Evolutionary conservation across 2,113 vertebrate species (phyloP), one percentile per base, ranked within the genome.

Genomic region (Irena cyanogastra): DNA sequence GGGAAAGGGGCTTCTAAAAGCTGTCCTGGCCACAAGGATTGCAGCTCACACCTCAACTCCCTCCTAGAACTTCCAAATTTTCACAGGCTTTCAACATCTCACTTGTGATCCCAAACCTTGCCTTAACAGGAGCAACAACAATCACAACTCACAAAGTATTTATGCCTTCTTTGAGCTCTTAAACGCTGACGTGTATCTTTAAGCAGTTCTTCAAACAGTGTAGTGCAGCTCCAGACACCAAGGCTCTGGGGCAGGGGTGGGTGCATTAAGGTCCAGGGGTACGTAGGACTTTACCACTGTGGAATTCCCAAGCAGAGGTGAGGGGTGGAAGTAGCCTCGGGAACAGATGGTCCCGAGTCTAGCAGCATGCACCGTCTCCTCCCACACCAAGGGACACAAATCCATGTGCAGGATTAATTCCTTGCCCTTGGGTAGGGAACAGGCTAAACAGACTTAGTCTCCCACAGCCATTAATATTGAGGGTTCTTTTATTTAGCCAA

Each of bases 191-290:
- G 15, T 17, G 21, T 24, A 10, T 16, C 63, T 61, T 56, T 33
- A 42, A 56, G 35, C 22, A 49, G 21, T 42, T 83, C 35, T 49
- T 69, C 9, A 19, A 41, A 7, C 31, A 47, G 33, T 13, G 33
- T 10, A 74, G 33, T 3, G n/a, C 64, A 84, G 23, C 81, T 71
- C 24, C 49, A 56, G 61, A 12, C 39, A 21, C 50, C 63, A 41
- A 16, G 2, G 39, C 11, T 20, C 45, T 6, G 0, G 0, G 22
- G 64, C 7, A 74, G 54, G n/a, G 6, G 5, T 16, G 31, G 45
- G 47, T 35, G 33, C 52, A 33, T 21, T 35, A 19, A 68, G 33
- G n/a, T 61, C 41, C 59, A 57, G 56, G 44, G n/a, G 39, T 3
- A 21, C 15, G 4, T 7, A 21, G 27, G 16, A 11, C 4, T 39